Percentiles rank a stretch among this genome's conserved stretches.
Conservation (phyloP, 2,797 vertebrate genomes). For the Cuniculus paca region DNA sequence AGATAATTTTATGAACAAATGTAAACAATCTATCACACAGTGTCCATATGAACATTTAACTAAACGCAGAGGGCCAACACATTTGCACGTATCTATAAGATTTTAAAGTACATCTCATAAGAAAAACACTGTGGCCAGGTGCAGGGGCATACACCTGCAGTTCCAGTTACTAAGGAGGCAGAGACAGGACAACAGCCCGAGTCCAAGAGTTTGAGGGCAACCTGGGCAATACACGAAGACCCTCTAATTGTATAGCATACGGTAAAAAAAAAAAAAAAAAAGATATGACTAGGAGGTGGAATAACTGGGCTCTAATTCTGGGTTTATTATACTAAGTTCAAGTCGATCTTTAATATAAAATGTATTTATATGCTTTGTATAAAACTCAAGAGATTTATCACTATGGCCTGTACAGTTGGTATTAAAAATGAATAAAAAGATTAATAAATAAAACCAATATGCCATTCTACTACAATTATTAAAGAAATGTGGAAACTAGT, state of each 20-base stretch:
- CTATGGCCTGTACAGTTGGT: background rate
- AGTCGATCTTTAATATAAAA: slow-evolving; percentile 26
- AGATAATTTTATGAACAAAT: slow-evolving; percentile 51
- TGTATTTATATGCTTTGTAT: background rate
- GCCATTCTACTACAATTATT: slow-evolving; percentile 19
- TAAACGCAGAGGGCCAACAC: slow-evolving; percentile 36
- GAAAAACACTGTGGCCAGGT: background rate
- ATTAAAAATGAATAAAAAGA: slow-evolving; percentile 50
- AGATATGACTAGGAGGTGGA: background rate
- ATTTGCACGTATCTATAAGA: background rate
- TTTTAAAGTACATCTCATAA: slow-evolving; percentile 29
- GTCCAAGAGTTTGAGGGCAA: background rate
- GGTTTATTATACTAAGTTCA: background rate
- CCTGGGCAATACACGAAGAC: background rate
- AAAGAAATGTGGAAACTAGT: slow-evolving; percentile 7
- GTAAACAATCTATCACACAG: slow-evolving; percentile 48
- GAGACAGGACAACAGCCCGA: background rate
- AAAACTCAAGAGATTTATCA: slow-evolving; percentile 55
- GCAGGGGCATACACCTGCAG: background rate
- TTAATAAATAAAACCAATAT: slow-evolving; percentile 34
- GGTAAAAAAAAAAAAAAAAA: background rate
- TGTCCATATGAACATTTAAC: background rate
- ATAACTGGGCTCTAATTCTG: background rate
- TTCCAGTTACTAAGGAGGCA: background rate
- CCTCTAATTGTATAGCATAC: background rate